Percentiles rank a stretch among this genome's conserved stretches.
phyloP scores from a whole-genome alignment of 2,888 invertebrate genomes.

The Scrobipalpa costella region DNA sequence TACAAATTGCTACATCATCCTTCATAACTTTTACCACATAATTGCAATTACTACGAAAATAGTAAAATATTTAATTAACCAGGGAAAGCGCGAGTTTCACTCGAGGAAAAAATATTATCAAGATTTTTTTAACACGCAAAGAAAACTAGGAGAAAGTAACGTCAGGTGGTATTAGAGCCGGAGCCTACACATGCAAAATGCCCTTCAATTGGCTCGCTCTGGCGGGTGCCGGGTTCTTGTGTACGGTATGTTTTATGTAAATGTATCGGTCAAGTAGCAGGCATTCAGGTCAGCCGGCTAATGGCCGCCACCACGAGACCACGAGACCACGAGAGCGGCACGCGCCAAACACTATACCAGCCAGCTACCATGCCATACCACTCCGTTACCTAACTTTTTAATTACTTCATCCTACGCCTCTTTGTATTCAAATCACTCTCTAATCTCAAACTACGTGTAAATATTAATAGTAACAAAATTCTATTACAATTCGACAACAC shows the following conservation, averaged over 20 bases:
- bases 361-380: conserved; percentile 16
- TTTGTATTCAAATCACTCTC: conserved; percentile 12
- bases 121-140: conserved; percentile 79
- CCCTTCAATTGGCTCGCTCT: conserved; percentile 39
- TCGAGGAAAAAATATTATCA: conserved; percentile 63
- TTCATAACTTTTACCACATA: conserved; percentile 54
- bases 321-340: conserved; percentile 28
- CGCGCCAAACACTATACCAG: conserved; percentile 17
- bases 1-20: conserved; percentile 55
- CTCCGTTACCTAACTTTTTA: conserved; percentile 27
- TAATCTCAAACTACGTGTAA: conserved; percentile 9
- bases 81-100: conserved; percentile 76
- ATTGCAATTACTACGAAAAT: conserved; percentile 69
- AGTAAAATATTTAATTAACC: conserved; percentile 70
- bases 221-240: conserved; percentile 6
- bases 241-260: conserved; percentile 26
- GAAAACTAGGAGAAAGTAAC: conserved; percentile 48
- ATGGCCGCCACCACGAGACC: background rate
- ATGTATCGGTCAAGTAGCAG: conserved; percentile 27
- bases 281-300: conserved; percentile 29
- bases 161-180: conserved; percentile 19
- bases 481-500: conserved; percentile 33
- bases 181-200: conserved; percentile 42
- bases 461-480: conserved; percentile 10
- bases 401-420: conserved; percentile 19